Evolutionary conservation across 2,888 invertebrate genomes (phyloP).

Genomic region (Catocala sponsa): DNA sequence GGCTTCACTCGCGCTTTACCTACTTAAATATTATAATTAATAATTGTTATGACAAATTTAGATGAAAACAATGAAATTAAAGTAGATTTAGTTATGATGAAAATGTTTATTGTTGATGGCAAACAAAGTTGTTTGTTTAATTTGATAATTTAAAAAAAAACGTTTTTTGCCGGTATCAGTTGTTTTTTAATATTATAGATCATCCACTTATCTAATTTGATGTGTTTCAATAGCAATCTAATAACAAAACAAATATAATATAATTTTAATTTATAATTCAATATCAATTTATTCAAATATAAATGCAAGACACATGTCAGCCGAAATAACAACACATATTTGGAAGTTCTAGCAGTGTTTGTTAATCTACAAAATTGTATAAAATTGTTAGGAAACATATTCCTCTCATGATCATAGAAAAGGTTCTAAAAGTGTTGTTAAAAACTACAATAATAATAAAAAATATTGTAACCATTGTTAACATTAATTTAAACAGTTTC

Average conservation of each 20-base stretch:
- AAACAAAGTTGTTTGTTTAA: no score
- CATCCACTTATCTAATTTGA: no score
- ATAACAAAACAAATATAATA: background rate
- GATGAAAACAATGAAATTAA: slow-evolving; percentile 5
- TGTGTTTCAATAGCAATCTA: background rate
- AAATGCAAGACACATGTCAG: slow-evolving; percentile 49
- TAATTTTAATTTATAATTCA: background rate
- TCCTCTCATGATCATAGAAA: slow-evolving; percentile 30
- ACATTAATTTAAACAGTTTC: slow-evolving; percentile 23
- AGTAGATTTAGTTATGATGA: background rate
- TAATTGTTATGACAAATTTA: slow-evolving; percentile 13
- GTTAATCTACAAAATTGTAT: slow-evolving; percentile 20
- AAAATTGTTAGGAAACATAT: slow-evolving; percentile 32
- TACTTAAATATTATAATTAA: slow-evolving; percentile 31
- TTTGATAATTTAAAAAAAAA: no score
- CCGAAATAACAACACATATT: slow-evolving; percentile 36
- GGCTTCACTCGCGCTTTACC: slow-evolving; percentile 30
- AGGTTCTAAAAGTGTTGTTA: slow-evolving; percentile 23
- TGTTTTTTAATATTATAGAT: background rate
- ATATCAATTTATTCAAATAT: slow-evolving; percentile 37
- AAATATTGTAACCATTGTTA: slow-evolving; percentile 25
- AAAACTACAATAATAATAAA: slow-evolving; percentile 20
- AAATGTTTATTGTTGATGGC: background rate
- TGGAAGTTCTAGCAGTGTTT: slow-evolving; percentile 37
- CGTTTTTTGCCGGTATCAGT: background rate